These are phyloP conservation scores for Bombus turneri DNA, from an alignment of 1,140 invertebrate species.

Conservation along the genomic window DNA sequence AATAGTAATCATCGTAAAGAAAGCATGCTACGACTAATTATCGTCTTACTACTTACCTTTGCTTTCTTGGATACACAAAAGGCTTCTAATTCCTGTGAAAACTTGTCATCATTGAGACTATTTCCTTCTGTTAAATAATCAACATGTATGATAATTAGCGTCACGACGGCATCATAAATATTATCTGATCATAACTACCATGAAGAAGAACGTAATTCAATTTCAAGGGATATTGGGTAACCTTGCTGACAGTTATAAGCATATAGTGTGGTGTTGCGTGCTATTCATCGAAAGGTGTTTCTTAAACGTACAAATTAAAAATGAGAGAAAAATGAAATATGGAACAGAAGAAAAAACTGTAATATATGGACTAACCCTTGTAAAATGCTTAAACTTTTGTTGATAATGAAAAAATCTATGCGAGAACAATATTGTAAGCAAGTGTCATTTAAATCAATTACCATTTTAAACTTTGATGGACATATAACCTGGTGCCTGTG, in stretches of 20 bases:
- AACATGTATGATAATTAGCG: slow-evolving; percentile 78
- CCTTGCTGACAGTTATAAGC: slow-evolving; percentile 65
- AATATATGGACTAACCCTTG: slow-evolving; percentile 78
- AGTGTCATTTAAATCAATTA: slow-evolving; percentile 78
- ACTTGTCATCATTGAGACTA: slow-evolving; percentile 65
- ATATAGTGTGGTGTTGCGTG: slow-evolving; percentile 75
- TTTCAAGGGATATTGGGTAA: slow-evolving; percentile 69
- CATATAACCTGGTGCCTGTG: slow-evolving; percentile 79
- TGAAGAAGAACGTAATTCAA: slow-evolving; percentile 63
- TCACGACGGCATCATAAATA: slow-evolving; percentile 74
- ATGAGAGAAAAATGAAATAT: slow-evolving; percentile 65
- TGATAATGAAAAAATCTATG: slow-evolving; percentile 80
- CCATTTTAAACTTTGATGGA: slow-evolving; percentile 76
- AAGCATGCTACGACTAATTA: slow-evolving; percentile 75
- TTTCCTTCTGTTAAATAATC: slow-evolving; percentile 73
- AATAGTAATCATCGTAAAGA: slow-evolving; percentile 65
- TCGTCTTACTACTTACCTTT: slow-evolving; percentile 76
- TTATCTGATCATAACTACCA: slow-evolving; percentile 74
- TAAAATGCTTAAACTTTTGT: slow-evolving; percentile 82
- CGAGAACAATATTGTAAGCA: slow-evolving; percentile 77
- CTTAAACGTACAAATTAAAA: slow-evolving; percentile 78
- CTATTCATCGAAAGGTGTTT: slow-evolving; percentile 79
- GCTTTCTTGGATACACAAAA: slow-evolving; percentile 74
- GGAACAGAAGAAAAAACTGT: slow-evolving; percentile 65
- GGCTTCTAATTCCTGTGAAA: slow-evolving; percentile 67